Percentiles rank a stretch among this genome's conserved stretches.
These are phyloP conservation scores for Drosophila kokeensis DNA, from an alignment of 2,888 invertebrate species.

Conservation along the genomic window DNA sequence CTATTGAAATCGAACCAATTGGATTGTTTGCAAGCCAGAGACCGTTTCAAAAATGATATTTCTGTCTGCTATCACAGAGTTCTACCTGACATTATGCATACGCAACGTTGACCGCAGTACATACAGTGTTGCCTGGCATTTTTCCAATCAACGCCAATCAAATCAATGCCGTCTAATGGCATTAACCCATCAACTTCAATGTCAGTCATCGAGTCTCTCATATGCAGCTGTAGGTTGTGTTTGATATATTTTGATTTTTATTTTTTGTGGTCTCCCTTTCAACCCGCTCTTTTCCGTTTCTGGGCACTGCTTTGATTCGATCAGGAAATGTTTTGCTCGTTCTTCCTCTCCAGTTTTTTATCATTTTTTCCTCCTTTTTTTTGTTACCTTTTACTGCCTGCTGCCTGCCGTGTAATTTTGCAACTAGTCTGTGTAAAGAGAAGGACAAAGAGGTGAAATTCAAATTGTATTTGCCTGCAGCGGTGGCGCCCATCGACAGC, in stretches of 20 bases:
- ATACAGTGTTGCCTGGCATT: constrained; percentile 42
- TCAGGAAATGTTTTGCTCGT: constrained; percentile 65
- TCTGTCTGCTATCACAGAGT: not conserved
- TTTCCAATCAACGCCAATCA: constrained; percentile 83
- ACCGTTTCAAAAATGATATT: not conserved
- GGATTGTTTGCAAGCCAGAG: not conserved
- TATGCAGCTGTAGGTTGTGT: constrained; percentile 38
- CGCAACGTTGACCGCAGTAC: constrained; percentile 39
- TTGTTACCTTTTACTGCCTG: constrained; percentile 7
- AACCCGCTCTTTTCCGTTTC: not conserved
- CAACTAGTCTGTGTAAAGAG: constrained; percentile 37
- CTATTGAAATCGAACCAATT: not conserved
- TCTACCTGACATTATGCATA: constrained; percentile 43
- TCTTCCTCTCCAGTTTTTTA: not conserved
- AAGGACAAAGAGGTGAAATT: constrained; percentile 35
- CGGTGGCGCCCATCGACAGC: constrained; percentile 58
- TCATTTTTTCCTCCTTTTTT: not conserved
- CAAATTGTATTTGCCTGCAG: constrained; percentile 68
- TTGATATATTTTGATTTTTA: constrained; percentile 32
- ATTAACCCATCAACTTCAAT: constrained; percentile 79
- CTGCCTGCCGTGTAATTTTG: constrained; percentile 61
- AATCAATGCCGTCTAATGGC: constrained; percentile 82
- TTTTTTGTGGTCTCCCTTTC: constrained; percentile 7
- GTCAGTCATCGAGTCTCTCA: constrained; percentile 39
- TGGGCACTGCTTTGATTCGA: constrained; percentile 71